phyloP scores from a whole-genome alignment of 2,797 vertebrate species.

The Chelon auratus region DNA sequence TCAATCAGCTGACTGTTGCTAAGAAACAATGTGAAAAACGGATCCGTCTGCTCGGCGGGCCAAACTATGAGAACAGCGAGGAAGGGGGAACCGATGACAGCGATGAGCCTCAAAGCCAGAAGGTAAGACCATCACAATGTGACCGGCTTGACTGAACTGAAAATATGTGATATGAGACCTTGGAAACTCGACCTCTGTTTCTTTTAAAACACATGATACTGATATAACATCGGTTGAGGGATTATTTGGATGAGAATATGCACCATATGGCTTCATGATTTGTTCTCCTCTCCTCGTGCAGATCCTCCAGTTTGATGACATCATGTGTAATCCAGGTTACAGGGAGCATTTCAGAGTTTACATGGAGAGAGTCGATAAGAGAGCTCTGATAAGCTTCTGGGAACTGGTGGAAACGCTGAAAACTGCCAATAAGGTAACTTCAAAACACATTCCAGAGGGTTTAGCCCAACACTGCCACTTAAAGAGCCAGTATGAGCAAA shows the following conservation, averaged over 20 bases:
- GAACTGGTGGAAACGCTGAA: conserved; percentile 95
- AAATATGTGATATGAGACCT: background rate
- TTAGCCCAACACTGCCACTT: background rate
- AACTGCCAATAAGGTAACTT: conserved; percentile 92
- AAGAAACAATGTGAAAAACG: conserved; percentile 99
- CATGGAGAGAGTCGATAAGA: conserved; percentile 95
- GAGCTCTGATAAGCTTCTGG: conserved; percentile 93
- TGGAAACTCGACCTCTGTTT: background rate
- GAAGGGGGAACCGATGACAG: conserved; percentile 85
- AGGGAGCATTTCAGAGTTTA: conserved; percentile 92
- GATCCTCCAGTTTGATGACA: conserved; percentile 98
- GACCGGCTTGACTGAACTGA: too few species aligned
- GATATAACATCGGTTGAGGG: background rate
- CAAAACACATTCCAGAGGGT: background rate
- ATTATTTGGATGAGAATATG: background rate
- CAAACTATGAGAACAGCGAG: conserved; percentile 90
- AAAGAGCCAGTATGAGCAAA: background rate
- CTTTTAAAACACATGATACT: background rate
- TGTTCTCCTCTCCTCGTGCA: conserved; percentile 51
- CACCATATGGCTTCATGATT: background rate
- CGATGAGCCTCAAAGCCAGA: conserved; percentile 92
- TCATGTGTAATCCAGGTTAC: conserved; percentile 89
- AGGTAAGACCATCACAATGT: conserved; percentile 78
- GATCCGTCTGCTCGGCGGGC: conserved; percentile 92
- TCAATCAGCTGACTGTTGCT: conserved; percentile 97